Evolutionary conservation across 2,797 vertebrate genomes (phyloP).

Genomic region (Enteromius radiatus): DNA sequence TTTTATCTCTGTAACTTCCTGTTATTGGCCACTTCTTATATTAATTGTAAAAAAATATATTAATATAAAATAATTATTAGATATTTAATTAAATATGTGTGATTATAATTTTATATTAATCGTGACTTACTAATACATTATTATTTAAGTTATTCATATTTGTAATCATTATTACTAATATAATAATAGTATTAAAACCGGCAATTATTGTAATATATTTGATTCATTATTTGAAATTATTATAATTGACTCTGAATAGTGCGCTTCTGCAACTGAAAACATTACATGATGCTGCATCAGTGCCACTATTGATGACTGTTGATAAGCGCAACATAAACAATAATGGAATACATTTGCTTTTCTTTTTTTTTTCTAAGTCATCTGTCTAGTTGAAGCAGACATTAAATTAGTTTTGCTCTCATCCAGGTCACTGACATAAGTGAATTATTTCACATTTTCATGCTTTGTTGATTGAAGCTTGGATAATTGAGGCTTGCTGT

Average conservation of each 20-base stretch:
- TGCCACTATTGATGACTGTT: neutral
- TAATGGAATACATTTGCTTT: neutral
- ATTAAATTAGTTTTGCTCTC: conserved; percentile 2
- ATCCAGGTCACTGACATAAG: neutral
- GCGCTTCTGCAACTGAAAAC: neutral
- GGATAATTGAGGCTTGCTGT: neutral
- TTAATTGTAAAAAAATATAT: neutral
- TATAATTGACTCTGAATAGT: neutral
- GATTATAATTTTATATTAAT: neutral
- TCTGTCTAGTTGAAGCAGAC: neutral
- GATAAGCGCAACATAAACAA: neutral
- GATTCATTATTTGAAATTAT: neutral
- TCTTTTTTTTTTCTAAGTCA: neutral
- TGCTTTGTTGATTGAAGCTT: neutral
- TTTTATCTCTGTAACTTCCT: neutral
- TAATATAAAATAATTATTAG: neutral
- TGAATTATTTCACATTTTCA: conserved; percentile 4
- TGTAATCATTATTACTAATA: neutral
- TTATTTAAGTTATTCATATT: neutral
- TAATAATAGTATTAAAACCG: neutral
- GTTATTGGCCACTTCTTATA: neutral
- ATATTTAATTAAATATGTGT: neutral
- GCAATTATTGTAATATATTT: neutral
- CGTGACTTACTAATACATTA: neutral
- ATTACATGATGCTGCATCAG: neutral